Evolutionary conservation across 2,888 invertebrate genomes (phyloP), one percentile per base, ranked within the genome.

Genomic region (Alviniconcha strummeri): DNA sequence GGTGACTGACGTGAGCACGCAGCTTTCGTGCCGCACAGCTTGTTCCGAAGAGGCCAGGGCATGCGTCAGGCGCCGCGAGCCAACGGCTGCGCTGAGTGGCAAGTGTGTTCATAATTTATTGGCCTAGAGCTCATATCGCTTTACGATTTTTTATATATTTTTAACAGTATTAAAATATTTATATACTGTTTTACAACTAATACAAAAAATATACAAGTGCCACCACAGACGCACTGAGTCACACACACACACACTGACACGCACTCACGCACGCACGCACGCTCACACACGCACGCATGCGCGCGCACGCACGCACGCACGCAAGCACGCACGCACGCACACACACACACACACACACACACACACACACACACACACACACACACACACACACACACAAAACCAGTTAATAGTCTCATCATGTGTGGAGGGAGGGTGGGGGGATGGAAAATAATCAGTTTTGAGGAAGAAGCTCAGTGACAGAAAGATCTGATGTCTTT

Each of bases 161-260:
- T 13, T 15, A 3, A 1, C 9, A 9, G 15, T 64, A 64, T 64
- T 15, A 13, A 64, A 13, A 64, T 64, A 64, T 64, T 15, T 64
- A 64, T 3, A 64, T 64, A 64, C 15, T 9, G 17, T 69, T 17
- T n/a, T 13, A 69, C 69, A 17, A n/a, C 9, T 69, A 36, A 69
- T 17, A 69, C n/a, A n/a, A 15, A 15, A 17, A 15, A n/a, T 13
- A 74, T 15, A 74, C 74, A 74, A 6, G 8, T 15, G 15, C 36
- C 36, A 3, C 36, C 52, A 74, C 52, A 52, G 8, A 74, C 52
- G 15, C 52, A 74, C 74, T 36, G 36, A 74, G 36, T 36, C 74
- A 74, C 74, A 74, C 74, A 74, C 74, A 74, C 74, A 74, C 74
- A 74, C 74, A 74, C 74, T 15, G 1, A 71, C 71, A 71, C 71